Evolutionary conservation across 2,113 vertebrate genomes (phyloP).

Genomic region (Microtus pennsylvanicus): DNA sequence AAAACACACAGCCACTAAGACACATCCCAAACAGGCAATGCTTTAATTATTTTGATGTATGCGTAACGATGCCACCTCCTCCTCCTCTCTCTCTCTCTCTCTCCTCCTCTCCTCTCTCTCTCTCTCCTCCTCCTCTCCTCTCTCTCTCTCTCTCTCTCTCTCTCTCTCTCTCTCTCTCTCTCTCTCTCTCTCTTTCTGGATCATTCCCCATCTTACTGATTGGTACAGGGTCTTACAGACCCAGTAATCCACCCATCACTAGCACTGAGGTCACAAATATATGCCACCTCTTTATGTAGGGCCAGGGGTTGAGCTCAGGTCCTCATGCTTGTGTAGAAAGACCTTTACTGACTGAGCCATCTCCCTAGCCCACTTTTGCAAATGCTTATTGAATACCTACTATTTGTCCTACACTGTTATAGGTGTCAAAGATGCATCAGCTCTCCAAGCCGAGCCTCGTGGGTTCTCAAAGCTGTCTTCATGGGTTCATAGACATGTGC

Average conservation of each 20-base stretch:
- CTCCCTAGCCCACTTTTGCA: neutral
- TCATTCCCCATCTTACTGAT: neutral
- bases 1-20: neutral
- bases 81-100: no score
- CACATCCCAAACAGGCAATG: neutral
- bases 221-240: neutral
- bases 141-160: no score
- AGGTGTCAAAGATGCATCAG: neutral
- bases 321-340: no score
- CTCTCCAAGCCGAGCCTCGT: neutral
- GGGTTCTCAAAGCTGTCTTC: neutral
- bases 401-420: neutral
- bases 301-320: neutral
- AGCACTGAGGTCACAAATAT: neutral
- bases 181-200: neutral
- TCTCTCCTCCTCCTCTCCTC: no score
- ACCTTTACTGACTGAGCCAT: neutral
- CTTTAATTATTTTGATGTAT: neutral
- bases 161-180: no score
- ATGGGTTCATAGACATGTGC: neutral
- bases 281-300: neutral
- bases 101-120: neutral
- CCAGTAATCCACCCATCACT: no score
- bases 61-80: neutral
- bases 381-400: neutral